Conservation (phyloP, 2,113 vertebrate species). For the Martes martes region DNA sequence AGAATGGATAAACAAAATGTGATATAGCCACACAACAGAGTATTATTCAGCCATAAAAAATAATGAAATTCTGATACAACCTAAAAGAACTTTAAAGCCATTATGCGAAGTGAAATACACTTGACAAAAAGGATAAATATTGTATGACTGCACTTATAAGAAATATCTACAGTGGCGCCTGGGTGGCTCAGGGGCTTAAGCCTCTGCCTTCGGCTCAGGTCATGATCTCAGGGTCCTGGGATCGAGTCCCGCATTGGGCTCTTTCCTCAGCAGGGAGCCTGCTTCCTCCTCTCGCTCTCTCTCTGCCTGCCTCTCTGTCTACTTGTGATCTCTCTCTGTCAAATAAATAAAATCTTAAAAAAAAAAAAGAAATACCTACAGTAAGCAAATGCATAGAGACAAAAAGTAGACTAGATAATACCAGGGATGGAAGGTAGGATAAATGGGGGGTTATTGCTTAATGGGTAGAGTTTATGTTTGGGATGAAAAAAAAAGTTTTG, state of each 20-base stretch:
- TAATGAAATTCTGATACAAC: neutral
- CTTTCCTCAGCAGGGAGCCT: too few relatives aligned
- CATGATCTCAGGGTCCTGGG: too few relatives aligned
- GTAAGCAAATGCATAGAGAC: neutral
- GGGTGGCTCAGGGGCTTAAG: too few relatives aligned
- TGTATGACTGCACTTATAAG: neutral
- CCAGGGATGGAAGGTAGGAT: neutral
- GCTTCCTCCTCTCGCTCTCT: too few relatives aligned
- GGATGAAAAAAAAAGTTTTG: neutral
- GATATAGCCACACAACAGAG: neutral
- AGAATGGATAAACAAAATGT: neutral
- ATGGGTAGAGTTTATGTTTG: neutral
- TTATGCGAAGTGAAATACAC: neutral
- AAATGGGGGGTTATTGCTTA: neutral
- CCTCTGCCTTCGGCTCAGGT: too few relatives aligned
- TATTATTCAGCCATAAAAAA: neutral
- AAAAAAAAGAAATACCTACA: neutral
- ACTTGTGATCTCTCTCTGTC: too few relatives aligned
- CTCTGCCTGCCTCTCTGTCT: too few relatives aligned
- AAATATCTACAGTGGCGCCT: neutral
- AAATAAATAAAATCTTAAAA: too few relatives aligned
- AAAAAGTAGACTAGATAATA: neutral
- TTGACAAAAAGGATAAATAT: neutral
- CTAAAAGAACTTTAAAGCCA: neutral
- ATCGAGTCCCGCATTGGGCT: too few relatives aligned